Evolutionary conservation across 2,888 invertebrate species (phyloP), one percentile per base, ranked within the genome.

Genomic region (Taenaris catops): DNA sequence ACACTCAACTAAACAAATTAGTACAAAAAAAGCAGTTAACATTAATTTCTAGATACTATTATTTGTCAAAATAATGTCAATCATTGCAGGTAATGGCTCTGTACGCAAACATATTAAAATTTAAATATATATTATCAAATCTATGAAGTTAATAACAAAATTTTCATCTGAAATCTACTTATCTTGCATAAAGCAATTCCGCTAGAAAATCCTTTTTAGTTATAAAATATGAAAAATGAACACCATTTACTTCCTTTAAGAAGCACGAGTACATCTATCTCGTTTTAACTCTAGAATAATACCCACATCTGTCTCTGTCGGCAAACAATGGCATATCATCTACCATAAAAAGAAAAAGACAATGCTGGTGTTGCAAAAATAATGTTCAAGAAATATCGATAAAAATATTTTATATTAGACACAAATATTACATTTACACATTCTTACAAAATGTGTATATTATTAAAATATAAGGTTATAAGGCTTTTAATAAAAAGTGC

Each of bases 241-340:
- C 34, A 11, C 25, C 32, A 39, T 37, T 32, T 42, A 42, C 34
- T 40, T 42, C 27, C 36, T 40, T 41, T 40, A 36, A 40, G 40
- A 48, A 48, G 44, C 44, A 40, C 24, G 44, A 32, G 26, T 45
- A 39, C 41, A 17, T 37, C 40, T 35, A 50, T 51, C 34, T 71
- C 71, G 58, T 68, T 61, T 49, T 76, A 53, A 28, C 50, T 41
- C 63, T 44, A 21, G 20, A 34, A 24, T 35, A 35, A 48, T 44
- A 34, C 37, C 46, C 55, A 50, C 53, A 51, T 56, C 70, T 61
- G 57, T 81, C 83, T 65, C 64, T 72, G 52, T 83, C 71, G 58
- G 65, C 73, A 80, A 84, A 86, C 84, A 86, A 86, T 84, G 78
- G 71, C 55, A 69, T 71, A 75, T 74, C 75, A 68, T 69, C 70